These are phyloP conservation scores for Drosophila melanica DNA, from an alignment of 1,140 invertebrate species.

Conservation along the genomic window DNA sequence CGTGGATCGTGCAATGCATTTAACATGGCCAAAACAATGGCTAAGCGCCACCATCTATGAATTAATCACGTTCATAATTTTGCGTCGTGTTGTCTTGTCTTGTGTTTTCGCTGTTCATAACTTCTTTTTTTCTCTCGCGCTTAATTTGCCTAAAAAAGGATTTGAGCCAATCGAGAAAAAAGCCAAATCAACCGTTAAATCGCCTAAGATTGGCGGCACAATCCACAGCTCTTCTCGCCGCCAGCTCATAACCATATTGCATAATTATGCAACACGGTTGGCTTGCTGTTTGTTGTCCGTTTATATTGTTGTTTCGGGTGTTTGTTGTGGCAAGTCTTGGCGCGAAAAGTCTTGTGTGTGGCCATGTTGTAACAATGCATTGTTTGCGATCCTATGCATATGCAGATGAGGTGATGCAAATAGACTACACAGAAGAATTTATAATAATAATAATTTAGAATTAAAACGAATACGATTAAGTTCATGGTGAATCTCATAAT, in stretches of 20 bases:
- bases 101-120: constrained; percentile 55
- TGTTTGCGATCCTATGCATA: constrained; percentile 47
- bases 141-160: constrained; percentile 79
- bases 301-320: constrained; percentile 47
- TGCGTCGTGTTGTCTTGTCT: constrained; percentile 62
- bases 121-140: constrained; percentile 47
- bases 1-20: constrained; percentile 59
- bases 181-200: constrained; percentile 43
- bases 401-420: constrained; percentile 56
- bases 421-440: neutral
- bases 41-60: constrained; percentile 81
- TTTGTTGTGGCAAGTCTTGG: constrained; percentile 71
- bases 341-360: constrained; percentile 79
- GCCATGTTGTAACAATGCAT: constrained; percentile 78
- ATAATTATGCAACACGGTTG: constrained; percentile 65
- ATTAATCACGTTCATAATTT: constrained; percentile 83
- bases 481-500: too few species aligned
- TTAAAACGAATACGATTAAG: too few species aligned
- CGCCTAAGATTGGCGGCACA: constrained; percentile 34
- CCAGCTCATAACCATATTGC: constrained; percentile 56
- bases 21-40: constrained; percentile 69
- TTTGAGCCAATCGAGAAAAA: constrained; percentile 31
- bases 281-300: constrained; percentile 1
- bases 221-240: constrained; percentile 22
- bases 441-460: too few species aligned